Evolutionary conservation across 2,888 invertebrate species (phyloP).

Genomic region (Dolichopus griseipennis): DNA sequence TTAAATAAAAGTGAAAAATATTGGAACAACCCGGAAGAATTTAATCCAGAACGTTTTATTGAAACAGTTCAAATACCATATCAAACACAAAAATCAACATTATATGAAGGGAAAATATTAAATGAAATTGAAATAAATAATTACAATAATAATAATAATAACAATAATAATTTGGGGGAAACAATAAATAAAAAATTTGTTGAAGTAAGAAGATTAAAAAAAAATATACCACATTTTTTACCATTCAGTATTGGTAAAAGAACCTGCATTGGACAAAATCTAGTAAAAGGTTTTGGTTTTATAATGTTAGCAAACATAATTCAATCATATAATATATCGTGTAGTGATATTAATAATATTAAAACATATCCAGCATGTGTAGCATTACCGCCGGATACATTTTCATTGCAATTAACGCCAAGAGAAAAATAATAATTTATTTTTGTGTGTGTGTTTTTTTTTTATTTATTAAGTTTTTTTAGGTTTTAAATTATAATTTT

Average conservation of each 20-base stretch:
- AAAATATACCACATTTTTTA: conserved; percentile 58
- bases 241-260: conserved; percentile 75
- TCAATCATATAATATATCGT: conserved; percentile 57
- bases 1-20: conserved; percentile 61
- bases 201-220: conserved; percentile 42
- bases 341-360: conserved; percentile 46
- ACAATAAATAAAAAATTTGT: neutral
- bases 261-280: conserved; percentile 68
- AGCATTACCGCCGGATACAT: conserved; percentile 63
- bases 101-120: neutral
- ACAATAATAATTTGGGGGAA: neutral
- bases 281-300: conserved; percentile 65
- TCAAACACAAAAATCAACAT: neutral
- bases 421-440: conserved; percentile 29
- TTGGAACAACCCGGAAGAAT: conserved; percentile 61
- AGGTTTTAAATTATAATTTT: too few relatives aligned
- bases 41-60: conserved; percentile 65
- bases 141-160: neutral
- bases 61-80: conserved; percentile 32
- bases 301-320: conserved; percentile 60
- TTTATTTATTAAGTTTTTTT: too few relatives aligned
- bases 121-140: neutral
- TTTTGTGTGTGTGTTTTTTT: too few relatives aligned
- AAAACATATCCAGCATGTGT: conserved; percentile 58
- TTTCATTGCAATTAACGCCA: conserved; percentile 50